Percentiles rank a stretch among this genome's conserved stretches.
Evolutionary conservation across 2,888 invertebrate species (phyloP).

Genomic region (Rotaria sp.): DNA sequence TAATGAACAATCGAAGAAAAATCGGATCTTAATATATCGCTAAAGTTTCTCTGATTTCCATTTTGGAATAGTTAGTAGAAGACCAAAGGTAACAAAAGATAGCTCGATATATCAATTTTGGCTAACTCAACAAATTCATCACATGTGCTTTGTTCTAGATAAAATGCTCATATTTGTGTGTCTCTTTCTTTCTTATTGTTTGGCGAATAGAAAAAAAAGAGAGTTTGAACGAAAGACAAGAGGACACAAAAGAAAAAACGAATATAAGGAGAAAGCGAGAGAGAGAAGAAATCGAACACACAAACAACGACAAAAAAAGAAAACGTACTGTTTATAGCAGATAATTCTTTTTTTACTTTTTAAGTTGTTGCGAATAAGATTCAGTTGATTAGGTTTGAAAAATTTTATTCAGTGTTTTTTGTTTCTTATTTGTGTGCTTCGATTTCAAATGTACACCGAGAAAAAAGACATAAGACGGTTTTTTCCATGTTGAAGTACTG

Average conservation of each 20-base stretch:
- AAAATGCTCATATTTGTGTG: background rate
- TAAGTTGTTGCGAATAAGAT: background rate
- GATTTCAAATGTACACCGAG: background rate
- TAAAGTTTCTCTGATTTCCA: no score
- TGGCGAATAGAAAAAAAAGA: background rate
- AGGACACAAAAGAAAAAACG: background rate
- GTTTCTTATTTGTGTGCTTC: background rate
- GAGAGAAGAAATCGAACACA: background rate
- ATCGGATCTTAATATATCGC: no score
- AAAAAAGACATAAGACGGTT: background rate
- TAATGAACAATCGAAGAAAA: no score
- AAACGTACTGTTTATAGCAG: background rate
- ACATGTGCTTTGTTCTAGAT: no score
- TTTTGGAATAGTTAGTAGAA: no score
- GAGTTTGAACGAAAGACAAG: background rate
- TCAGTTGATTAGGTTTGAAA: background rate
- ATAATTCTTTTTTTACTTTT: background rate
- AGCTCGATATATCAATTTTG: no score
- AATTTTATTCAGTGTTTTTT: background rate
- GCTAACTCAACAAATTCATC: no score
- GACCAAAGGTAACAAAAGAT: no score
- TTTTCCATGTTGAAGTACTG: background rate
- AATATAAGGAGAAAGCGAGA: background rate
- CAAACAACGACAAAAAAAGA: background rate
- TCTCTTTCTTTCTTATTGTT: constrained; percentile 8